Base-by-base conservation (phyloP, 2,113 vertebrate species). In the Sinocyclocheilus grahami region DNA sequence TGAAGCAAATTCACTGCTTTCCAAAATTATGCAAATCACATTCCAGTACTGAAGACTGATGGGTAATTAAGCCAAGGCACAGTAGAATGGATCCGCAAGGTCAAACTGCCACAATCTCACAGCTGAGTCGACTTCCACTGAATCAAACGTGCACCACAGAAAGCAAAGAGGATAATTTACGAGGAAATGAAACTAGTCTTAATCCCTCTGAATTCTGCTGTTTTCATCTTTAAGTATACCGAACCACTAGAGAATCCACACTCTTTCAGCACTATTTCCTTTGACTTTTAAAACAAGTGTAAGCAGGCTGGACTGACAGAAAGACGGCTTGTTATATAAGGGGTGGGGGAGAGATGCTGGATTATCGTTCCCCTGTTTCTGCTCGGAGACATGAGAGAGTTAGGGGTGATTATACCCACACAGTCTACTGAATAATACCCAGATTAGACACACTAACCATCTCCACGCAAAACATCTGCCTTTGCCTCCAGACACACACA, bases 401-500 rank as follows among this genome's bases (percentile, higher is more conserved):
- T 90, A 88, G 89, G 91, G 90, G 89, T 91, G 90, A 92, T 92
- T 92, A 89, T 89, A 90, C 91, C 91, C 89, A 91, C 92, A 88
- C 63, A 69, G 88, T 91, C 87, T 89, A 92, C 92, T 91, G 90
- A 89, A 87, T 93, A 92, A 93, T 91, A 91, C 88, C 90, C 75
- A 90, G 93, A 94, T 94, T 93, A 94, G 90, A 92, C 90, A 90
- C 83, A 78, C 69, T 85, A n/a, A 91, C 89, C 90, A 92, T 92
- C 92, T 92, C 85, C 79, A 86, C 53, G 83, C 88, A 84, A 51
- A 93, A 92, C 91, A 94, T 94, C 92, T 94, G 92, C 89, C 90
- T 91, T 78, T 79, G 89, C 87, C 85, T 87, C n/a, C 42, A 84
- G 65, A 37, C 88, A 89, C 0, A 72, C 71, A 42, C 80, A 83